Base-by-base conservation (phyloP, 2,113 vertebrate species). In the Dunckerocampus dactyliophorus region DNA sequence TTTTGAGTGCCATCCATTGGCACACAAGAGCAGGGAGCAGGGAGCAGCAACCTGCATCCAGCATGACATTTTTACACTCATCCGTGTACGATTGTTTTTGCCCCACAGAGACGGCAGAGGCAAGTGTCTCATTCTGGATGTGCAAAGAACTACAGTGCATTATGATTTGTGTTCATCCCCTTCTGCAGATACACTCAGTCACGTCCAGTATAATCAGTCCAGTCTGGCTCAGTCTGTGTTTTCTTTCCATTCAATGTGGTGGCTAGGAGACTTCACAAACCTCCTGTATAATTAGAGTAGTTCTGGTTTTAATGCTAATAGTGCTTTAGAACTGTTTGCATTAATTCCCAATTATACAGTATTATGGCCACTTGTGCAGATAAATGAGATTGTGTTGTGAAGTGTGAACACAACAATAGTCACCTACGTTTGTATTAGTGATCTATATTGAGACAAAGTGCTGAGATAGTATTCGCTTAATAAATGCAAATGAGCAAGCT, bases 1-100 rank as follows among this genome's bases (percentile, higher is more conserved):
- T 45, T 83, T 58, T 70, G 74, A 80, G 82, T 78, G 76, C 76
- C 81, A 83, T 76, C 82, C 82, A 76, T 85, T 80, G 81, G 79
- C 76, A 61, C 28, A 75, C 64, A 68, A 77, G 53, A 72, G 64
- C 4, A 43, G n/a, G n/a, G n/a, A n/a, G n/a, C n/a, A n/a, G n/a
- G n/a, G n/a, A n/a, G n/a, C 20, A 63, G 54, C 58, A 69, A 37
- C 45, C n/a, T 28, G 31, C 17, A 37, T 55, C 51, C 47, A 70
- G 63, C 49, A 28, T 65, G 56, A 67, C 13, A 22, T 67, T 55
- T 63, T 48, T 20, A 24, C 12, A 14, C 46, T 62, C 47, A 47
- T 28, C 20, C 16, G 60, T 28, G 55, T 34, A 49, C 55, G 71
- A 39, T 59, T 10, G 31, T 46, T 73, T 49, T 59, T 67, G n/a